Evolutionary conservation across 2,888 invertebrate genomes (phyloP).

Genomic region (Troides aeacus): DNA sequence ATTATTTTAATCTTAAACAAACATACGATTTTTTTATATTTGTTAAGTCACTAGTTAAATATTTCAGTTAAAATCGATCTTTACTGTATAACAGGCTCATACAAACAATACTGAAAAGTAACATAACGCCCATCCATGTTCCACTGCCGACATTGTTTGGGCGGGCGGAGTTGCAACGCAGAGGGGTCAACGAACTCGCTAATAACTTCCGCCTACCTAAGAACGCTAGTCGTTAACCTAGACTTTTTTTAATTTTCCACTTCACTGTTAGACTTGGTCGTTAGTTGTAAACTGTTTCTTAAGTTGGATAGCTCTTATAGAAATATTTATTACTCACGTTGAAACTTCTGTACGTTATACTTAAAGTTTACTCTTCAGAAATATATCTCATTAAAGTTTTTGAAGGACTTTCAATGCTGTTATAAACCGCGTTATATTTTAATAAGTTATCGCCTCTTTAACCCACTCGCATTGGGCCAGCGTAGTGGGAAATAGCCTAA

Average conservation of each 20-base stretch:
- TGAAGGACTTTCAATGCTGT: neutral
- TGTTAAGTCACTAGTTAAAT: no score
- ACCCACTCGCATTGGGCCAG: no score
- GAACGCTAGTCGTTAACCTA: constrained; percentile 57
- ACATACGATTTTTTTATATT: no score
- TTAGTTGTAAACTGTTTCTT: constrained; percentile 25
- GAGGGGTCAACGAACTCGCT: constrained; percentile 63
- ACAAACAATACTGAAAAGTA: constrained; percentile 30
- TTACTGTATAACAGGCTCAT: neutral
- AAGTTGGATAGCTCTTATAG: neutral
- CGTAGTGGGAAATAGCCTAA: no score
- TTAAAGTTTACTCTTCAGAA: neutral
- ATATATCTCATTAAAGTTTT: neutral
- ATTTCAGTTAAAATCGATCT: no score
- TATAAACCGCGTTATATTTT: neutral
- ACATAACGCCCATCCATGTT: constrained; percentile 25
- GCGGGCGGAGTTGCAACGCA: constrained; percentile 51
- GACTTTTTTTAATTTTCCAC: constrained; percentile 33
- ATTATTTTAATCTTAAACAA: no score
- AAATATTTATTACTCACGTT: neutral
- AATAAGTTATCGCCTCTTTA: neutral
- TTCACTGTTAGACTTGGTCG: constrained; percentile 29
- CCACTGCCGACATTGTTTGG: constrained; percentile 51
- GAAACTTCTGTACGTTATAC: constrained; percentile 4
- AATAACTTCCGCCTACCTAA: constrained; percentile 76